A percentile compares a stretch with the other conserved stretches of the same genome.
Evolutionary conservation across 2,888 invertebrate genomes (phyloP).

Genomic region (Trichopoda pennipes): DNA sequence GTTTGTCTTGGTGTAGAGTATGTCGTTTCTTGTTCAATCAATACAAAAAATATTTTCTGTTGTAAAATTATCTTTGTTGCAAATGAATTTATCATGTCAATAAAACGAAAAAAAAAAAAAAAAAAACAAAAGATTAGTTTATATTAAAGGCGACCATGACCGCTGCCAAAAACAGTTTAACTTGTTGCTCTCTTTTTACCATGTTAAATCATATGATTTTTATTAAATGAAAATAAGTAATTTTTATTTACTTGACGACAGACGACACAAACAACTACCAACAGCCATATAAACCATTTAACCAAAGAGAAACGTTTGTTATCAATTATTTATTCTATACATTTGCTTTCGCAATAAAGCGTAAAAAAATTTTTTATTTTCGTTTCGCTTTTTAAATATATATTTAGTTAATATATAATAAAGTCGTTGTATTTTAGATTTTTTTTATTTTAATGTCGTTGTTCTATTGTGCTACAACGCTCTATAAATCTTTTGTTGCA

Average conservation of each 20-base stretch:
- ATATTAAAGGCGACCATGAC: neutral
- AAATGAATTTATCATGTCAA: no score
- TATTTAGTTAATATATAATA: constrained; percentile 5
- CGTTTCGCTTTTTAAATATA: constrained; percentile 14
- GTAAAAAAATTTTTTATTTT: constrained; percentile 46
- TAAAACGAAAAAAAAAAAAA: no score
- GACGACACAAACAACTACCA: constrained; percentile 10
- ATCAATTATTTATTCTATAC: constrained; percentile 38
- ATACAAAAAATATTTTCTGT: no score
- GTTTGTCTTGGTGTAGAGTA: no score
- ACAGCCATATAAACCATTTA: constrained; percentile 25
- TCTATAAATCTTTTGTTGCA: constrained; percentile 40
- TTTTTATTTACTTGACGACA: constrained; percentile 49
- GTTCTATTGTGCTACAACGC: constrained; percentile 40
- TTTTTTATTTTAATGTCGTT: constrained; percentile 30
- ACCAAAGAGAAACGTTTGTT: constrained; percentile 22
- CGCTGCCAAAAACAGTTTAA: neutral
- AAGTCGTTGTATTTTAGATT: neutral
- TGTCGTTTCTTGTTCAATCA: no score
- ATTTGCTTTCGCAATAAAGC: constrained; percentile 51
- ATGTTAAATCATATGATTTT: constrained; percentile 62
- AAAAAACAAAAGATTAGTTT: neutral
- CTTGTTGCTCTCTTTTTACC: constrained; percentile 22
- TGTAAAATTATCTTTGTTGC: no score
- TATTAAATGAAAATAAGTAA: constrained; percentile 28